These are phyloP conservation scores for Nyctibius grandis DNA, from an alignment of 2,797 vertebrate species.

Conservation along the genomic window DNA sequence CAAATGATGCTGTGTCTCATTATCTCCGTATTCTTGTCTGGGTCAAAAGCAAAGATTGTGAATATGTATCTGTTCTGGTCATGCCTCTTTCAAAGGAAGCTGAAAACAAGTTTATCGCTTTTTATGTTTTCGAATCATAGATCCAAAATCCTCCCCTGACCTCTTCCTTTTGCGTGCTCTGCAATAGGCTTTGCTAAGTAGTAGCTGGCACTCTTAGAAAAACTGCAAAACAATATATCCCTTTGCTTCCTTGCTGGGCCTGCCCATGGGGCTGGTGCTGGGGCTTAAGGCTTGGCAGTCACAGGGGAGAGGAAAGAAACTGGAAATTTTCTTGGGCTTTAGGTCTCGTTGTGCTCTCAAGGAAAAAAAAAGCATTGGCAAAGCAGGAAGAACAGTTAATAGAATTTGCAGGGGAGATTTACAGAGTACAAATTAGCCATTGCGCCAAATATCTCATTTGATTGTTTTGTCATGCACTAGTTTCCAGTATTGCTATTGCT, in stretches of 20 bases:
- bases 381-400: background rate
- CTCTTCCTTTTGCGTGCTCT: background rate
- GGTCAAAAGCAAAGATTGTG: background rate
- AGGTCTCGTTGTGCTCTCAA: background rate
- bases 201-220: background rate
- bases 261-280: background rate
- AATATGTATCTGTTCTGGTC: background rate
- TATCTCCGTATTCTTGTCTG: background rate
- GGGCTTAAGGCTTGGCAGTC: background rate
- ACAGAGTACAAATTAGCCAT: background rate
- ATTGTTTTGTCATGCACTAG: background rate
- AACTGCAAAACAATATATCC: background rate
- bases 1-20: background rate
- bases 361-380: background rate
- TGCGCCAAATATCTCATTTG: conserved; percentile 4
- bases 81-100: background rate
- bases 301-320: background rate
- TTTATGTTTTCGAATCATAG: background rate
- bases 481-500: background rate
- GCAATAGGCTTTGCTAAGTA: background rate
- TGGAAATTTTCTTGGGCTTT: background rate
- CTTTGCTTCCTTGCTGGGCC: background rate
- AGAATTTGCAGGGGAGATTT: background rate
- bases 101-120: background rate
- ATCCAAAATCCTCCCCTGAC: background rate